Conservation (phyloP, 2,113 vertebrate species). For the Syngnathus scovelli region DNA sequence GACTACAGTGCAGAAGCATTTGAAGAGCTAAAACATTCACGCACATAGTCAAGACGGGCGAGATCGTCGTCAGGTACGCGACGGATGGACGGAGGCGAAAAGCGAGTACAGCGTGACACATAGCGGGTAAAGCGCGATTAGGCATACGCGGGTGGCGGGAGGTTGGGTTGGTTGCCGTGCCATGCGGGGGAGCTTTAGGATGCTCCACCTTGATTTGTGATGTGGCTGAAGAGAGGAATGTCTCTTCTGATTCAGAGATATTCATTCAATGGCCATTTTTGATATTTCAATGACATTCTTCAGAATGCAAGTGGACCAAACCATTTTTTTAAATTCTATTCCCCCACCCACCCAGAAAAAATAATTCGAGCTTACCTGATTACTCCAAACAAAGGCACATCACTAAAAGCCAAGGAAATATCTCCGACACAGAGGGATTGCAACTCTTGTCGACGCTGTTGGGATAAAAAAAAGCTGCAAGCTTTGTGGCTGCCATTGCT, state of each 20-base stretch:
- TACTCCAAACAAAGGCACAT: conserved; percentile 3
- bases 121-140: conserved; percentile 54
- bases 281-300: conserved; percentile 12
- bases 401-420: conserved; percentile 24
- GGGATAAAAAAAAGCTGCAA: conserved; percentile 17
- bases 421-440: conserved; percentile 19
- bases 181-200: conserved; percentile 19
- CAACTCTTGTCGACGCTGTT: conserved; percentile 28
- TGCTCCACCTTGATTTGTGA: conserved; percentile 39
- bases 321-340: no score
- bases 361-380: background rate
- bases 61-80: background rate
- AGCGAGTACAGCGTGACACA: conserved; percentile 33
- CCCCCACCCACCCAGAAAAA: no score
- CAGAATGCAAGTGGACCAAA: background rate
- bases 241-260: conserved; percentile 34
- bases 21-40: conserved; percentile 9
- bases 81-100: conserved; percentile 2
- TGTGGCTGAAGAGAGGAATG: conserved; percentile 39
- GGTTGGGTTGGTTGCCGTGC: conserved; percentile 17
- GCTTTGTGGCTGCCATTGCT: conserved; percentile 37
- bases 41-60: conserved; percentile 23
- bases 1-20: conserved; percentile 68
- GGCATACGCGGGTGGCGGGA: conserved; percentile 64
- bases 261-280: conserved; percentile 17